These are phyloP conservation scores for Sipunculus nudus DNA, from an alignment of 2,888 invertebrate genomes.

Conservation along the genomic window DNA sequence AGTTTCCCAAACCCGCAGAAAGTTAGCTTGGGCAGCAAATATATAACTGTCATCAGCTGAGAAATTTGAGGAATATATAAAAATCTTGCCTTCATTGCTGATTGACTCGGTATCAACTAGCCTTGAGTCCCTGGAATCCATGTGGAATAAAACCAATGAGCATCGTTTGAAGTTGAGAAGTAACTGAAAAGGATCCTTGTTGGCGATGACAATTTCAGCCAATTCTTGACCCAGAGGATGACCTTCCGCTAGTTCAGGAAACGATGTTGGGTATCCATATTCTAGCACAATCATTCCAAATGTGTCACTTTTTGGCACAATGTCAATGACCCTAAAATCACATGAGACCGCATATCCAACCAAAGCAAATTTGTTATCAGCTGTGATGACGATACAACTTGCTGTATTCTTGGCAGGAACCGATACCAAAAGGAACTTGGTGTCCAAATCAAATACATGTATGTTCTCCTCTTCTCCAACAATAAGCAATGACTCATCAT, in stretches of 20 bases:
- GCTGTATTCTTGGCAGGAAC: conserved; percentile 37
- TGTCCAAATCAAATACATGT: conserved; percentile 32
- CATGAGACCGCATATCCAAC: conserved; percentile 47
- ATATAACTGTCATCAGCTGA: conserved; percentile 27
- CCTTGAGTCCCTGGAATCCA: conserved; percentile 13
- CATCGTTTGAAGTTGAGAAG: conserved; percentile 35
- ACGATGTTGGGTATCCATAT: conserved; percentile 30
- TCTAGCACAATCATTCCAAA: conserved; percentile 24
- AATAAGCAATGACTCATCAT: conserved; percentile 33
- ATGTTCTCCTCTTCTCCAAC: conserved; percentile 35
- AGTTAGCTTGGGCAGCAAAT: conserved; percentile 26
- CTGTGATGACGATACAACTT: conserved; percentile 38
- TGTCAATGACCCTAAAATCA: conserved; percentile 40
- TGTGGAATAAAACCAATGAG: conserved; percentile 30
- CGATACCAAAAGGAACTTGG: conserved; percentile 13
- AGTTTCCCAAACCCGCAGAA: conserved; percentile 35
- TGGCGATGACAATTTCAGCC: conserved; percentile 33
- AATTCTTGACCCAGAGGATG: conserved; percentile 24
- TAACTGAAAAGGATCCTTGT: conserved; percentile 16
- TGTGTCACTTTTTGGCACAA: conserved; percentile 23
- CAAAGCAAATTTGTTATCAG: conserved; percentile 41
- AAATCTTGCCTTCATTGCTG: conserved; percentile 24
- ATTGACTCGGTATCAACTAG: conserved; percentile 33
- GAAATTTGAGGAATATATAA: conserved; percentile 27
- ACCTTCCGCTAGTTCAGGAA: too few relatives aligned